Percentiles rank a stretch among this genome's conserved stretches.
Evolutionary conservation across 2,888 invertebrate species (phyloP).

Genomic region (Orchesellides sinensis): DNA sequence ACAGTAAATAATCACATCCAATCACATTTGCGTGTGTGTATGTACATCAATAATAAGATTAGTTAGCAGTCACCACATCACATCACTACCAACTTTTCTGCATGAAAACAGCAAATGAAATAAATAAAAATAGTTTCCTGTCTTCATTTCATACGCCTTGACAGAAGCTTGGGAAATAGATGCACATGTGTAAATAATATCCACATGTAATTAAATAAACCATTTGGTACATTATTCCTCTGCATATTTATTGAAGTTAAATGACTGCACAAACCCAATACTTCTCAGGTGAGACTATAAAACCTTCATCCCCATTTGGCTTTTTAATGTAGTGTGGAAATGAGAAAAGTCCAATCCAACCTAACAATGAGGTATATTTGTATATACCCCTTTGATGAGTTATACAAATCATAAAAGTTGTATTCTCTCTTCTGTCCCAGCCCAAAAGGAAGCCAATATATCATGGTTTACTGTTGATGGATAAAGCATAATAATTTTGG

Average conservation of each 20-base stretch:
- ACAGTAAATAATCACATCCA: neutral
- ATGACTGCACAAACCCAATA: neutral
- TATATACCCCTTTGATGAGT: too few relatives aligned
- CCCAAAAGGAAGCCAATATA: constrained; percentile 13
- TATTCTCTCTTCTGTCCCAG: constrained; percentile 9
- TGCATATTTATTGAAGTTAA: too few relatives aligned
- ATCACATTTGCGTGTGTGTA: neutral
- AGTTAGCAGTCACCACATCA: neutral
- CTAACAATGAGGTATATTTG: neutral
- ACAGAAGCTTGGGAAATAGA: too few relatives aligned
- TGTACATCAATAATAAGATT: constrained; percentile 10
- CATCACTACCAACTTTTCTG: neutral
- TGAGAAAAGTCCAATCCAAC: too few relatives aligned
- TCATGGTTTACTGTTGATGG: constrained; percentile 3
- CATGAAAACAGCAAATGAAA: neutral
- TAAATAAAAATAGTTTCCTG: neutral
- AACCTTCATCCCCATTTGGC: constrained; percentile 24
- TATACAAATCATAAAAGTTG: constrained; percentile 25
- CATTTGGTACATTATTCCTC: too few relatives aligned
- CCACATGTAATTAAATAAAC: too few relatives aligned
- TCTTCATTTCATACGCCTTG: too few relatives aligned
- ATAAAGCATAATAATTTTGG: constrained; percentile 20
- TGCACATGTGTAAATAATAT: neutral
- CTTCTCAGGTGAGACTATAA: constrained; percentile 7
- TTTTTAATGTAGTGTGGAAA: constrained; percentile 15